Evolutionary conservation across 2,113 vertebrate species (phyloP), one percentile per base, ranked within the genome.

Genomic region (Urocolius indicus): DNA sequence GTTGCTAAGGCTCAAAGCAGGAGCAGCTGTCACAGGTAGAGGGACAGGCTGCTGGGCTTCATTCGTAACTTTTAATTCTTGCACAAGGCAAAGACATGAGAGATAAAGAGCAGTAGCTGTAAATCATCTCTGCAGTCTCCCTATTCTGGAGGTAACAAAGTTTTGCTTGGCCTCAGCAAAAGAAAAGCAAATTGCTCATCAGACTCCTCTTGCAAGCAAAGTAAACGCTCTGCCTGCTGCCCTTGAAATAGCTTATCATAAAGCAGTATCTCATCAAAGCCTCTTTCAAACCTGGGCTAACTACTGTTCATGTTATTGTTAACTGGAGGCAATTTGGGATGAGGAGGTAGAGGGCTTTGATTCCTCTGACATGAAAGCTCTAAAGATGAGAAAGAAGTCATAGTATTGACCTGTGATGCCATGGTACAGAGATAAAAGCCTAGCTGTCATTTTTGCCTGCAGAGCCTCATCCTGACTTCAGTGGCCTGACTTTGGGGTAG

Each of bases 311-410:
- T 85, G 71, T 65, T 74, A 21, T 84, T 84, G 58, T 65, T 93
- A 87, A 77, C 74, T 59, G 23, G 34, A 65, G 68, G 45, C 69
- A 77, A 3, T 68, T 73, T 81, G 87, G 58, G 55, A 87, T 71
- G 48, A n/a, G 83, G 65, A 57, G 69, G 51, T 27, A 63, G 51
- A 54, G 58, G 69, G 27, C 75, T 93, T 94, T 82, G 83, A 78
- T 92, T 88, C 30, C 61, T 90, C 51, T 77, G 63, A 82, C 66
- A 65, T 65, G 41, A 90, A 90, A 76, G 82, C 68, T 90, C 84
- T 68, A 72, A 68, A 84, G 63, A 68, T 46, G 58, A 89, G 62
- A 84, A 84, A 34, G 48, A 77, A 90, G 73, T 58, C 43, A 61
- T 18, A 51, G 13, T 63, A 90, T 84, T 1, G 41, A 83, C 30